Evolutionary conservation across 2,888 invertebrate species (phyloP).

Genomic region (Tortricodes alternella): DNA sequence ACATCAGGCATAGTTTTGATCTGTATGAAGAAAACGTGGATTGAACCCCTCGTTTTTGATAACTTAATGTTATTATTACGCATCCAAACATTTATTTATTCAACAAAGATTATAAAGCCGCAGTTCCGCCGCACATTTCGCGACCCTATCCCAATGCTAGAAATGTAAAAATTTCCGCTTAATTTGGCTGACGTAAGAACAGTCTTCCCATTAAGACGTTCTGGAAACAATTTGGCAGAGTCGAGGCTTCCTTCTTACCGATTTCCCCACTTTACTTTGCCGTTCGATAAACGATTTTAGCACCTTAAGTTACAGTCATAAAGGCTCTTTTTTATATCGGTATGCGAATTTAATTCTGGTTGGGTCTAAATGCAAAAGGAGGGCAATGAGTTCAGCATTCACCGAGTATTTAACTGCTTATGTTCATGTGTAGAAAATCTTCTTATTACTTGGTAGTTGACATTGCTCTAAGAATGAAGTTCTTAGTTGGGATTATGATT

Average conservation of each 20-base stretch:
- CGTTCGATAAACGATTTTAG: slow-evolving; percentile 13
- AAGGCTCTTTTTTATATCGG: neutral
- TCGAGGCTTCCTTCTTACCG: slow-evolving; percentile 24
- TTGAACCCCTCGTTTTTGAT: neutral
- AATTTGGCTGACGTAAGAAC: slow-evolving; percentile 31
- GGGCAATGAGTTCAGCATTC: slow-evolving; percentile 27
- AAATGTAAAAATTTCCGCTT: slow-evolving; percentile 34
- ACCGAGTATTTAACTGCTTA: slow-evolving; percentile 23
- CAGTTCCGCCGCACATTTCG: slow-evolving; percentile 18
- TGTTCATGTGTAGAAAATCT: slow-evolving; percentile 15
- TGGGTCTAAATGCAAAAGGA: slow-evolving; percentile 18
- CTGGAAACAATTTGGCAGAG: slow-evolving; percentile 35
- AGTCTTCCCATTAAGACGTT: slow-evolving; percentile 33
- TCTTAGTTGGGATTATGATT: no score
- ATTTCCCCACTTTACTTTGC: slow-evolving; percentile 7
- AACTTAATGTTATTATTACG: neutral
- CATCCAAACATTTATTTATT: slow-evolving; percentile 15
- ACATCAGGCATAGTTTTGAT: neutral
- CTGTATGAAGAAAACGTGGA: neutral
- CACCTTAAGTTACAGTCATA: neutral
- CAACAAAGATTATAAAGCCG: neutral
- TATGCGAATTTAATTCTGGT: neutral
- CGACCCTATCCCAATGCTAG: slow-evolving; percentile 5
- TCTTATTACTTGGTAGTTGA: slow-evolving; percentile 11
- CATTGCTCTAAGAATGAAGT: no score